Evolutionary conservation across 2,797 vertebrate genomes (phyloP), one percentile per base, ranked within the genome.

Genomic region (Nannoperca australis): DNA sequence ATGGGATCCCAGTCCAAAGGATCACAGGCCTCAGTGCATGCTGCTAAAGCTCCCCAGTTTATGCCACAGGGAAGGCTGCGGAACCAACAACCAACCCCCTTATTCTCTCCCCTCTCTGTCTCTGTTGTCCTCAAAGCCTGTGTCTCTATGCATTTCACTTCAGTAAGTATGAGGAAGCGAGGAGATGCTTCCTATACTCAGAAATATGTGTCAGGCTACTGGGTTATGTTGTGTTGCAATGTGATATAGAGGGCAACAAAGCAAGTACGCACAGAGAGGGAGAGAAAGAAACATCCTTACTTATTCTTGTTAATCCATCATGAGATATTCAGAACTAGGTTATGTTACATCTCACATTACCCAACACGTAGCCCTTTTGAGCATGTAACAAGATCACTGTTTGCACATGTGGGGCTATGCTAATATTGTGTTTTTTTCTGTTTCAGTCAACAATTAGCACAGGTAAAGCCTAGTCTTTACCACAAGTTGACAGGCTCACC

Each of bases 401-500:
- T 80, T 59, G 73, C 61, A 63, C 40, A 42, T n/a, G 50, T 62
- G 66, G 63, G 3, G 13, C 51, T 47, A 24, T 5, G 44, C 34
- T 32, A 54, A 67, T 27, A 3, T 1, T 5, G 0, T 17, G 72
- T 60, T 71, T 10, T 18, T 62, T 62, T 50, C 73, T 27, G 24
- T 65, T 53, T 9, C 38, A 58, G 73, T 77, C 75, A 78, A 84
- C 87, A 90, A 89, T 91, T 83, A 89, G 92, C 92, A 85, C 89
- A 78, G 78, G 90, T 82, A 81, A 86, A 81, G n/a, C 79, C 70
- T 54, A 10, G 30, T 67, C 73, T 76, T 94, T 90, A 94, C 97
- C 95, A 97, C 97, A 97, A 96, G 97, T 97, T 98, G 97, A 97
- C 93, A 95, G 96, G 94, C 95, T 95, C 95, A 94, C 95, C 93